Conservation (phyloP, 2,797 vertebrate species). For the Oryzias sinensis region DNA sequence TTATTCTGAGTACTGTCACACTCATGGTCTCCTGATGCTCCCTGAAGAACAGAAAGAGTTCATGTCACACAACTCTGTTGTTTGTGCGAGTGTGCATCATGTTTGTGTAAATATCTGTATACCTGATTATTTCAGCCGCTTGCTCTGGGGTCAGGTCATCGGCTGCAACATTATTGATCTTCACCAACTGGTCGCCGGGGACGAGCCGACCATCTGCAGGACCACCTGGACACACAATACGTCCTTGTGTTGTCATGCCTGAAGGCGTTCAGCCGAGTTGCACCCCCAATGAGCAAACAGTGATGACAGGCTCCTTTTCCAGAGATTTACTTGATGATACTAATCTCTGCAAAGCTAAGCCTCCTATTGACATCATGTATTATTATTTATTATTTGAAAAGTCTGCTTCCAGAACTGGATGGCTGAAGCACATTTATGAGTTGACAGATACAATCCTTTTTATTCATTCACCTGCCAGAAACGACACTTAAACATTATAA, state of each 20-base stretch:
- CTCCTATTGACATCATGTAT: background rate
- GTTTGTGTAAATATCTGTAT: slow-evolving; percentile 18
- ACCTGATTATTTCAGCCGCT: slow-evolving; percentile 88
- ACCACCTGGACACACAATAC: slow-evolving; percentile 71
- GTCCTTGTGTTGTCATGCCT: slow-evolving; percentile 46
- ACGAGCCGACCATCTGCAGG: slow-evolving; percentile 76
- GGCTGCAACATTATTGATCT: slow-evolving; percentile 83
- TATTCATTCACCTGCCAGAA: background rate
- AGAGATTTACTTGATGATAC: slow-evolving; percentile 22
- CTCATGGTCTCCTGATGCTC: slow-evolving; percentile 83
- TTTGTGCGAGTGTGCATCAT: background rate
- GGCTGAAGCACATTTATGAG: background rate
- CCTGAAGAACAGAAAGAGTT: slow-evolving; percentile 69
- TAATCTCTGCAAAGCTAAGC: background rate
- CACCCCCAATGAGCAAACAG: slow-evolving; percentile 21
- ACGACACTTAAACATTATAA: no score
- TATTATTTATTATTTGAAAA: background rate
- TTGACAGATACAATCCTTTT: background rate
- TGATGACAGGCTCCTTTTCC: slow-evolving; percentile 29
- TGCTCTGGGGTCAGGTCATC: slow-evolving; percentile 84
- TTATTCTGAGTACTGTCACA: slow-evolving; percentile 88
- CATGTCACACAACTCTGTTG: background rate
- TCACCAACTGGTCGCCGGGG: slow-evolving; percentile 89
- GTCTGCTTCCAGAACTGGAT: background rate
- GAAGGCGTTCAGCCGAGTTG: slow-evolving; percentile 29